Percentiles rank a stretch among this genome's conserved stretches.
Conservation (phyloP, 2,113 vertebrate species). For the Mirza zaza region DNA sequence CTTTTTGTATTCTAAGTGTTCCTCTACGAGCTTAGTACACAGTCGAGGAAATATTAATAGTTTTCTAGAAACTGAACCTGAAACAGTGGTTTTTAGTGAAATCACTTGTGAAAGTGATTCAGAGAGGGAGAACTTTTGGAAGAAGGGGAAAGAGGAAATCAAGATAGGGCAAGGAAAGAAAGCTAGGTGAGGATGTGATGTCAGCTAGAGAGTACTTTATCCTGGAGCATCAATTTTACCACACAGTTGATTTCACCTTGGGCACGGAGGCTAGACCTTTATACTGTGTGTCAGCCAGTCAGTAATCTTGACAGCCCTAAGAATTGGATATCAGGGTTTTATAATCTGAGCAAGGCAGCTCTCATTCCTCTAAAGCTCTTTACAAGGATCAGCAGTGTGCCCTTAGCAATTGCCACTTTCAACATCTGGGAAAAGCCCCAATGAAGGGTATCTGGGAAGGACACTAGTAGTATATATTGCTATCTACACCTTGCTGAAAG, state of each 20-base stretch:
- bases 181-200: background rate
- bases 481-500: background rate
- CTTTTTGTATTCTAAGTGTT: background rate
- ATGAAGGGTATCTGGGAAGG: background rate
- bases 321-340: fast-evolving
- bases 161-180: background rate
- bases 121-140: background rate
- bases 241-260: too few relatives aligned
- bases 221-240: fast-evolving
- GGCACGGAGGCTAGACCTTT: fast-evolving
- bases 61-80: background rate
- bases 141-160: background rate
- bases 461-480: fast-evolving
- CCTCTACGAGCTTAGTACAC: background rate
- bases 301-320: background rate
- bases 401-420: background rate
- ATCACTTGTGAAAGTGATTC: background rate
- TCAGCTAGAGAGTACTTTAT: background rate
- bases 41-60: too few relatives aligned
- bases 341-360: background rate
- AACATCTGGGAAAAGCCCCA: background rate
- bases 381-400: fast-evolving
- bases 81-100: background rate
- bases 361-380: background rate
- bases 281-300: background rate